Evolutionary conservation across 2,113 vertebrate genomes (phyloP).

Genomic region (Phainopepla nitens): DNA sequence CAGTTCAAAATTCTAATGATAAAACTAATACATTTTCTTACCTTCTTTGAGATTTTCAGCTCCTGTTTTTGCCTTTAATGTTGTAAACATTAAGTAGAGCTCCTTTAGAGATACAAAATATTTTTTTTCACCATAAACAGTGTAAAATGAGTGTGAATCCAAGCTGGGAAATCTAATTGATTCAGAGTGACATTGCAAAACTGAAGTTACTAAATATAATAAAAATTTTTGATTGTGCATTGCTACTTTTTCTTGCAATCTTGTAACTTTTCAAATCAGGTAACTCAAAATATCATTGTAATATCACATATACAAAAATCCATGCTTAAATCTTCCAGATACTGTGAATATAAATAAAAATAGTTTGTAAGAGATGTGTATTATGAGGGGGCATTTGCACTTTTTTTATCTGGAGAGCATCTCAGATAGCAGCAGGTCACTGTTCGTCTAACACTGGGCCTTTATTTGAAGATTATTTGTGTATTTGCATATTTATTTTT

Average conservation of each 20-base stretch:
- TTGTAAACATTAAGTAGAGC: neutral
- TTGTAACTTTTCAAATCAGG: neutral
- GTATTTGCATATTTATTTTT: too few species aligned
- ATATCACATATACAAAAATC: neutral
- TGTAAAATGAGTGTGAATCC: neutral
- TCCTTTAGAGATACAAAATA: neutral
- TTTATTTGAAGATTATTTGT: neutral
- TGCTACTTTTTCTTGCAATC: neutral
- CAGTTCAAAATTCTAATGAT: neutral
- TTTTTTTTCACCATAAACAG: neutral
- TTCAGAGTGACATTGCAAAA: neutral
- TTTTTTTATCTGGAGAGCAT: neutral
- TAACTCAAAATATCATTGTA: neutral
- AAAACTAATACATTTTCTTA: neutral
- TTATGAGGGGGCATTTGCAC: fast-evolving
- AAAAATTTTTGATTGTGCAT: neutral
- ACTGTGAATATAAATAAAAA: neutral
- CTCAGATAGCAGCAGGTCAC: neutral
- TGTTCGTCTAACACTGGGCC: neutral
- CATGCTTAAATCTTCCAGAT: neutral
- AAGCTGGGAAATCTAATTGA: neutral
- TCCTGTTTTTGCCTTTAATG: neutral
- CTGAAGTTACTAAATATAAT: neutral
- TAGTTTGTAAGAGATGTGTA: neutral
- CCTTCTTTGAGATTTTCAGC: neutral